Base-by-base conservation (phyloP, 2,113 vertebrate genomes). In the Agapornis roseicollis region DNA sequence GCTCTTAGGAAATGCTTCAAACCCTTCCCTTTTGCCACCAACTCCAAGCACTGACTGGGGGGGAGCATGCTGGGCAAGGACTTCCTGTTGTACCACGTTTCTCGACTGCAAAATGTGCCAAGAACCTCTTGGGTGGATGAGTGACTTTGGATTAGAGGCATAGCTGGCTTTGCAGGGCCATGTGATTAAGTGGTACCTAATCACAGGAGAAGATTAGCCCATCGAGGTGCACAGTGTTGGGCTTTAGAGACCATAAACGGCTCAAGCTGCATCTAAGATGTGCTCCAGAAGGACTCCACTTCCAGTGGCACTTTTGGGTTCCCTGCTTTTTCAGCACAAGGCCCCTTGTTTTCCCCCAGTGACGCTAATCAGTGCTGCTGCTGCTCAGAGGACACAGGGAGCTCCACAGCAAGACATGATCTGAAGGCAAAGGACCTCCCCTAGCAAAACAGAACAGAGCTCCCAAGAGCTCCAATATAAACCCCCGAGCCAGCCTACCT, bases 191-290 rank as follows among this genome's bases (percentile, higher is more conserved):
- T 24, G 86, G 82, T 73, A 61, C 81, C 92, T 94, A 80, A 82
- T 94, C 88, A 74, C 33, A 82, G 72, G 73, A 66, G 85, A 37
- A 81, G 96, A 94, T 97, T 96, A 96, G 68, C 80, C 74, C 63
- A 44, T 83, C 69, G 72, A 84, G 93, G 78, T 66, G 56, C 77
- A 56, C 47, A 11, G 64, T 24, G 84, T 49, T 74, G 90, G 70
- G 89, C 85, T 71, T 71, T 77, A 84, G 80, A 86, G 86, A 93
- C 93, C 93, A 80, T 23, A 73, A 77, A 58, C 60, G 52, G 89
- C 91, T 94, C 89, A 74, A 53, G 85, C n/a, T 1, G 28, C 80
- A 88, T 85, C 69, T 84, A 76, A 61, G 68, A 85, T 90, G 14
- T 23, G 73, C 64, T 89, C n/a, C 72, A 27, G n/a, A 85, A 53